Percentiles rank a stretch among this genome's conserved stretches.
Evolutionary conservation across 2,888 invertebrate genomes (phyloP).

Genomic region (Heliconius erato): DNA sequence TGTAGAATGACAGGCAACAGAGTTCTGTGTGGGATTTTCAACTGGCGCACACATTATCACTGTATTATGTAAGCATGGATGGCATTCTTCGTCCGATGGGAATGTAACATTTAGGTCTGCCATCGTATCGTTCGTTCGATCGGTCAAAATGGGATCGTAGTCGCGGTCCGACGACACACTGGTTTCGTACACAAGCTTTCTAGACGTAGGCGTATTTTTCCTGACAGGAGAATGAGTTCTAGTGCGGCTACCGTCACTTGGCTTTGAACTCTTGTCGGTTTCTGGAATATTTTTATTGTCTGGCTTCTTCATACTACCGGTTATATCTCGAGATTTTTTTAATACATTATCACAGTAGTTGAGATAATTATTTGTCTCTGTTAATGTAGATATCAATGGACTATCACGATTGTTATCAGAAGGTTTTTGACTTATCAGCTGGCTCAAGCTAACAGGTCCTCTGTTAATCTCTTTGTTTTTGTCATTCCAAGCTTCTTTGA

Average conservation of each 20-base stretch:
- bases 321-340: conserved; percentile 74
- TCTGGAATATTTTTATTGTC: conserved; percentile 32
- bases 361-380: conserved; percentile 72
- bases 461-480: conserved; percentile 60
- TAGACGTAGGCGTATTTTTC: conserved; percentile 60
- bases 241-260: conserved; percentile 60
- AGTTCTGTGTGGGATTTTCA: conserved; percentile 51
- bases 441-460: conserved; percentile 79
- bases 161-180: conserved; percentile 71
- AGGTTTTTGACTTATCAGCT: conserved; percentile 71
- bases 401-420: conserved; percentile 56
- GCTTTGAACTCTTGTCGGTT: conserved; percentile 54
- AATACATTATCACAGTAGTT: conserved; percentile 71
- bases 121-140: conserved; percentile 82
- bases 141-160: conserved; percentile 73
- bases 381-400: conserved; percentile 66
- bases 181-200: conserved; percentile 72
- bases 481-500: conserved; percentile 75
- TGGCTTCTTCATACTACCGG: conserved; percentile 69
- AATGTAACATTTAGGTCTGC: conserved; percentile 82
- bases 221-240: conserved; percentile 66
- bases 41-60: conserved; percentile 54
- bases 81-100: conserved; percentile 73
- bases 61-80: conserved; percentile 52
- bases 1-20: conserved; percentile 54